These are phyloP conservation scores for Tinamus guttatus DNA, from an alignment of 2,113 vertebrate species.

Conservation along the genomic window DNA sequence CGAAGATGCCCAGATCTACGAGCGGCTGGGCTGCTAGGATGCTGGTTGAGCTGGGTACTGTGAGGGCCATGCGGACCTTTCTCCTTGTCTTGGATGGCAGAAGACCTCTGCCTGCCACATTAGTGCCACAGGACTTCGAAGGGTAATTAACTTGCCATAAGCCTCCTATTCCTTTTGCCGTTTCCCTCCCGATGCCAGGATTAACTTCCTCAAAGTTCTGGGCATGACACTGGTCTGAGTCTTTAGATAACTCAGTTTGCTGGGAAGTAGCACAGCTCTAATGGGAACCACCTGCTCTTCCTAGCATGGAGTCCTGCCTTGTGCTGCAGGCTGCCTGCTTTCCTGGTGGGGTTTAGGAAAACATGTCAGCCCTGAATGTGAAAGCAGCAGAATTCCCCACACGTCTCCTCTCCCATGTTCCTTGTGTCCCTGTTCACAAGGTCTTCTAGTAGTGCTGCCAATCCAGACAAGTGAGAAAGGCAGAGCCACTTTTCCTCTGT, in stretches of 20 bases:
- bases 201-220: neutral
- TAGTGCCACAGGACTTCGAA: neutral
- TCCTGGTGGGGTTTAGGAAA: accelerated
- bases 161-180: neutral
- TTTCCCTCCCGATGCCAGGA: neutral
- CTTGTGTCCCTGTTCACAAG: neutral
- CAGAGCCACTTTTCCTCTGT: neutral
- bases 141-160: neutral
- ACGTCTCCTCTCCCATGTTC: neutral
- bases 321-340: neutral
- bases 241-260: neutral
- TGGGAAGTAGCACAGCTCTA: neutral
- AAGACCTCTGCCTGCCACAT: neutral
- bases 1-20: neutral
- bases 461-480: neutral
- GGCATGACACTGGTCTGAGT: too few relatives aligned
- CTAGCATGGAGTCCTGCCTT: accelerated
- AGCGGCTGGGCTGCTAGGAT: neutral
- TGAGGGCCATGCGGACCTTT: accelerated
- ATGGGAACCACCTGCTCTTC: neutral
- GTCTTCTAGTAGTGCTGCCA: accelerated
- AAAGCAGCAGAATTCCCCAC: neutral
- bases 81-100: neutral
- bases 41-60: neutral
- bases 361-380: neutral